Base-by-base conservation (phyloP, 2,797 vertebrate species). In the Typhlichthys eigenmanni region DNA sequence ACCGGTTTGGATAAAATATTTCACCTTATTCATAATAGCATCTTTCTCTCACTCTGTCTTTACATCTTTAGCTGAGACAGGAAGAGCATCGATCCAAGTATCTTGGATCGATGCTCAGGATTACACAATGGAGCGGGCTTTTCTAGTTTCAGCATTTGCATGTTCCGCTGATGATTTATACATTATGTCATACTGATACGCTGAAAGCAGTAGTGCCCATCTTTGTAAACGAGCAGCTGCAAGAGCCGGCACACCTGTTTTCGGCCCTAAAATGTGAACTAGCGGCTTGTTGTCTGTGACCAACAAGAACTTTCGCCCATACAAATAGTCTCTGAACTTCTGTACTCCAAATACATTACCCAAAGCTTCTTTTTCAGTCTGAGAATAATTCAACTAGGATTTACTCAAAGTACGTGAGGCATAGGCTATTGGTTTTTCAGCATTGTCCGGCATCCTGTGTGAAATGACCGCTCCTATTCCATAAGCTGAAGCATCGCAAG, bases 201-300 rank as follows among this genome's bases (percentile, higher is more conserved):
- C 51, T 53, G 51, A 13, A 9, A 19, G 29, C 1, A 24, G 17
- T 19, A 53, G 51, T 11, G 51, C 51, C 51, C 51, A 53, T 2
- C 51, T 53, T 53, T 53, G 51, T 24, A 53, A 19, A 19, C 51
- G 11, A 53, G 51, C 51, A 24, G 51, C 17, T 9, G 51, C 51
- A 4, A 53, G 51, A 4, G 51, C 13, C 29, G 51, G 51, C 51
- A 65, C 51, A 10, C 68, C 68, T 17, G 58, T 62, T 56, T 72
- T 72, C 14, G 58, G 64, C 17, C 54, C 48, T 60, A 72, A 29
- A 10, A 71, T 69, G 24, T 63, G 58, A 16, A 69, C 13, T 13
- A 65, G 47, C 7, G 51, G 62, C 50, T 60, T 64, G 43, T 63
- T 55, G 9, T 69, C 60, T 13, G 67, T 69, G 12, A 63, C 1